Base-by-base conservation (phyloP, 2,888 invertebrate genomes). In the Boloria euphrosyne region DNA sequence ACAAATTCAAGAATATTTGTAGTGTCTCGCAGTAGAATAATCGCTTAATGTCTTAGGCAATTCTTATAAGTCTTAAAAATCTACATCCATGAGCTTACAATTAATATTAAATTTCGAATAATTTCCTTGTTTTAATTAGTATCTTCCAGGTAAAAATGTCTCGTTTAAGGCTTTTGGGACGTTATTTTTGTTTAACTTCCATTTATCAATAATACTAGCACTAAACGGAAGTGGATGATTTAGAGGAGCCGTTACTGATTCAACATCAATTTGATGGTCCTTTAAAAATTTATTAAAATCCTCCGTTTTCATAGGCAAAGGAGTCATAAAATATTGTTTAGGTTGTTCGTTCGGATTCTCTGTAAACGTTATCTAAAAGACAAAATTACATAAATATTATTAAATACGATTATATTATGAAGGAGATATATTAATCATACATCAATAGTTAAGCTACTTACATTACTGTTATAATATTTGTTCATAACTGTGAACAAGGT, bases 271-370 rank as follows among this genome's bases (percentile, higher is more conserved):
- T 0, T 77, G 31, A 46, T 86, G 73, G 0, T 82, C 80, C 70
- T 79, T 85, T 0, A 89, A 76, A 69, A 89, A 89, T 3, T 76
- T 80, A 1, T 86, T 71, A 59, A 89, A 89, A 0, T 84, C 83
- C 0, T 72, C 51, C 3, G 70, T 72, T 10, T 71, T 74, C 89
- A 89, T 89, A 13, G 89, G 89, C 4, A 89, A 47, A 0, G 86
- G 87, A 0, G 86, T 87, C n/a, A 78, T 75, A 63, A 78, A 89
- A 62, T 81, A 80, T 58, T 87, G 89, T 13, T 74, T 7, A 2
- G 89, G 88, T 0, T 79, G 74, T 51, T 78, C 10, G 76, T 64
- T n/a, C 74, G 60, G 53, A 71, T 66, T 13, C 63, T 65, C 83
- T 82, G 73, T 49, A 79, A 75, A n/a, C 55, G 17, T 62, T 54